Evolutionary conservation across 2,113 vertebrate species (phyloP).

Genomic region (Tautogolabrus adspersus): DNA sequence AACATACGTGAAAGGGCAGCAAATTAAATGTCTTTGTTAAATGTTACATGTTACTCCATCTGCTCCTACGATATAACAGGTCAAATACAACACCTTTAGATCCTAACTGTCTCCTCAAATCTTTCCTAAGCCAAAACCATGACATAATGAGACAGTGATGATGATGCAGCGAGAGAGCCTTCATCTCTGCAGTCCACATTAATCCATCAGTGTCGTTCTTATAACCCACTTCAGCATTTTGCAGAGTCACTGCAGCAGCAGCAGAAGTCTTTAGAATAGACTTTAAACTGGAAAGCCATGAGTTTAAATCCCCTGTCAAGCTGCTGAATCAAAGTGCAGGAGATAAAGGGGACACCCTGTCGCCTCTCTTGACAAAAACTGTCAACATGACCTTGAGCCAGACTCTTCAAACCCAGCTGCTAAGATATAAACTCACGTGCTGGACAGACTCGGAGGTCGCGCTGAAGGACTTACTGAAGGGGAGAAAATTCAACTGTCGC

Average conservation of each 20-base stretch:
- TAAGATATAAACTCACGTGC: constrained; percentile 14
- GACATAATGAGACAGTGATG: constrained; percentile 33
- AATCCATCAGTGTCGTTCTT: constrained; percentile 18
- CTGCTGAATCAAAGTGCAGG: constrained; percentile 37
- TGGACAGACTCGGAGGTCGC: not conserved
- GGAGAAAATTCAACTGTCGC: not conserved
- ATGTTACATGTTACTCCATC: not conserved
- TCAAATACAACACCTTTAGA: not conserved
- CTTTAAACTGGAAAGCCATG: constrained; percentile 30
- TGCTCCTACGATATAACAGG: not conserved
- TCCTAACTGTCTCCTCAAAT: constrained; percentile 8
- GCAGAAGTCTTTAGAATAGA: not conserved
- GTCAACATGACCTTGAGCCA: constrained; percentile 66
- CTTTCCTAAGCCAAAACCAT: not conserved
- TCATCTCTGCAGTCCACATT: constrained; percentile 20
- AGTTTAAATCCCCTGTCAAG: constrained; percentile 41
- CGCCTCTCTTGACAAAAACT: constrained; percentile 30
- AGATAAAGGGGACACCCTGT: constrained; percentile 42
- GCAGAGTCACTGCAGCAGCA: constrained; percentile 35
- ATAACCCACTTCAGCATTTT: constrained; percentile 27
- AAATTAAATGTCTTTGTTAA: not conserved
- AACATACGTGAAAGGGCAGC: not conserved
- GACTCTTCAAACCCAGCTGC: constrained; percentile 66
- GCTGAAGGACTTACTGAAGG: not conserved
- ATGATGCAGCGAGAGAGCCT: constrained; percentile 28